Evolutionary conservation across 1,140 invertebrate species (phyloP), one percentile per base, ranked within the genome.

Genomic region (Neodiprion pinetum): DNA sequence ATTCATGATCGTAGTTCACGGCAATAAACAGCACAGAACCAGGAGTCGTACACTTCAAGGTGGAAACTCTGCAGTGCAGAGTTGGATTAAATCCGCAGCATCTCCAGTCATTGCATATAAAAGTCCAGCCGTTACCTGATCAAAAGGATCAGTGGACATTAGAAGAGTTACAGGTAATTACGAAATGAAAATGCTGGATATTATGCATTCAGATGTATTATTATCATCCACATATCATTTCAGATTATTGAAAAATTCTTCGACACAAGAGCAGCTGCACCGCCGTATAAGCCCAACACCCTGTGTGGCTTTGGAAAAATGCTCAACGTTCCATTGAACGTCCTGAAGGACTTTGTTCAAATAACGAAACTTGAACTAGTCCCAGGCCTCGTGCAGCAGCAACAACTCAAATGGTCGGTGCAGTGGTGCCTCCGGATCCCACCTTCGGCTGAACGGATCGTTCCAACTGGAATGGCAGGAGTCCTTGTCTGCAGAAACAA

Each of bases 231-330:
- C 11, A 23, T 21, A n/a, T 23, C 40, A 80, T 83, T 89, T 10
- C 90, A 96, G 89, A 92, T 96, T 47, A 91, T 98, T 79, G 96
- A 98, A 86, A 95, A 95, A 80, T 98, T 96, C 88, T 98, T 98
- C 89, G 96, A 98, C 81, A 92, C 92, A 9, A 93, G 96, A 81
- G 96, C 96, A 76, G 95, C 93, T 69, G 92, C 92, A 70, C 96
- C 92, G 71, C 97, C 97, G 0, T 98, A 95, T 88, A 96, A 97
- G 82, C 95, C 95, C 0, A 96, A 96, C 80, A 92, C 95, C 1
- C 88, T 98, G 75, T 92, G 92, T 77, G 95, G 95, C 14, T 97
- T 98, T 88, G 92, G 93, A 72, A 92, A 92, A 69, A 92, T 97
- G 83, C 89, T 98, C 72, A 95, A 94, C 80, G 92, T 95, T 72